Evolutionary conservation across 2,888 invertebrate species (phyloP).

Genomic region (Phyllotreta cruciferae): DNA sequence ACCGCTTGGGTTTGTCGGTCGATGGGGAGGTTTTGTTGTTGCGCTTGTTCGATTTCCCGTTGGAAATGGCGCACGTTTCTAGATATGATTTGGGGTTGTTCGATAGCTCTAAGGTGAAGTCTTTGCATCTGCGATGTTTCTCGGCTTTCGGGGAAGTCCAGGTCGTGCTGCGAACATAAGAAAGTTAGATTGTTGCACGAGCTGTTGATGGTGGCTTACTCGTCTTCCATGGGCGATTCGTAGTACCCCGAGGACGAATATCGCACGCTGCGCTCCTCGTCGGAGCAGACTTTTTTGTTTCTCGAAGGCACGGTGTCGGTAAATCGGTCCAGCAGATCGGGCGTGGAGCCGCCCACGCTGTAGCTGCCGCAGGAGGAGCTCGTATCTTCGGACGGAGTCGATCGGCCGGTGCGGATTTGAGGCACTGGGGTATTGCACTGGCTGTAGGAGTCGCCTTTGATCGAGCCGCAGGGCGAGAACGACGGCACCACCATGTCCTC

Average conservation of each 20-base stretch:
- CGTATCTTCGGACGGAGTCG: conserved; percentile 66
- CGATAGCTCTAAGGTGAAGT: conserved; percentile 78
- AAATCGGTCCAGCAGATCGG: conserved; percentile 57
- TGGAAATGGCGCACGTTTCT: conserved; percentile 40
- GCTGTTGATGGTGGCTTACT: too few species aligned
- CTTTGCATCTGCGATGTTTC: conserved; percentile 67
- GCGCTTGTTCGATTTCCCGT: conserved; percentile 40
- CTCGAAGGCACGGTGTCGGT: conserved; percentile 58
- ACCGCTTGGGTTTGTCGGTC: conserved; percentile 55
- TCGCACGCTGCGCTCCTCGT: conserved; percentile 73
- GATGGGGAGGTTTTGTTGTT: conserved; percentile 48
- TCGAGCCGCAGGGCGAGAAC: conserved; percentile 39
- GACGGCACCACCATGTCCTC: conserved; percentile 65
- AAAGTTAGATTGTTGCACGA: not conserved
- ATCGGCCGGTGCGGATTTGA: conserved; percentile 56
- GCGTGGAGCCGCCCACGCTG: conserved; percentile 60
- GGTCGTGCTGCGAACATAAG: conserved; percentile 53
- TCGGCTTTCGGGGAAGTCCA: conserved; percentile 59
- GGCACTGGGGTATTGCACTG: conserved; percentile 57
- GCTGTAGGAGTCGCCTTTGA: conserved; percentile 55
- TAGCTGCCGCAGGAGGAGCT: conserved; percentile 68
- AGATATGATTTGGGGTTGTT: conserved; percentile 37
- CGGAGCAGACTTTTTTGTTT: conserved; percentile 58
- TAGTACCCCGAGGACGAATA: conserved; percentile 79
- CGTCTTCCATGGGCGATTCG: conserved; percentile 76